Evolutionary conservation across 2,888 invertebrate species (phyloP), one percentile per base, ranked within the genome.

Genomic region (Caenorhabditis sp.): DNA sequence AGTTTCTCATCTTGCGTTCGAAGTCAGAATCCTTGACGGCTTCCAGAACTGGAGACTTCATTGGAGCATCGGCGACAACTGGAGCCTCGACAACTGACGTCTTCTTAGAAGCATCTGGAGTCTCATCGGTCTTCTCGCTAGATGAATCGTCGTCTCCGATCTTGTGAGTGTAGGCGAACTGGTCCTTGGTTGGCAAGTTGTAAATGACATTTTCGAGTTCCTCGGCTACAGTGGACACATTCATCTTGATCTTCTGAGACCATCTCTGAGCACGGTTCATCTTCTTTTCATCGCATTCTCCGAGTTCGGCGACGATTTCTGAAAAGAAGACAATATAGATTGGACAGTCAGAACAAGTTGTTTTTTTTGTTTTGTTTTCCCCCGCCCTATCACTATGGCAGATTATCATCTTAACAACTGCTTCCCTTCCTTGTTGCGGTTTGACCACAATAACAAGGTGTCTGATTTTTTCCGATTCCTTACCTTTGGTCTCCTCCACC

Each of bases 131-230:
- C 68, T 87, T 86, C 47, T 85, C 86, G 8, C 84, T 84, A n/a
- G 85, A 72, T 22, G 84, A 81, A 54, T 88, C 85, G 35, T 87
- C 89, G 28, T 89, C 88, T 61, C 87, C 89, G 80, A 90, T 90
- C 75, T 88, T 88, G 80, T 87, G 87, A 7, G 86, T 82, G 66
- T 90, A 90, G 47, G 86, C 90, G 77, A 90, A 91, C 86, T 91
- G 91, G 80, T 91, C 91, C 59, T 88, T 87, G 16, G 84, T 79
- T 64, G 89, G 90, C 41, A 90, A 87, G 64, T 91, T 89, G 69
- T 87, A 87, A 77, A 91, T 90, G 56, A 90, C 90, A 80, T 89
- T 89, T 59, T 91, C 91, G 49, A 91, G 86, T 69, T 90, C 91
- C 63, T 90, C 89, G 59, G 88, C 89, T 19, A 90, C 87, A 19